Percentiles rank a stretch among this genome's conserved stretches.
Evolutionary conservation across 2,113 vertebrate genomes (phyloP).

Genomic region (Abramis brama): DNA sequence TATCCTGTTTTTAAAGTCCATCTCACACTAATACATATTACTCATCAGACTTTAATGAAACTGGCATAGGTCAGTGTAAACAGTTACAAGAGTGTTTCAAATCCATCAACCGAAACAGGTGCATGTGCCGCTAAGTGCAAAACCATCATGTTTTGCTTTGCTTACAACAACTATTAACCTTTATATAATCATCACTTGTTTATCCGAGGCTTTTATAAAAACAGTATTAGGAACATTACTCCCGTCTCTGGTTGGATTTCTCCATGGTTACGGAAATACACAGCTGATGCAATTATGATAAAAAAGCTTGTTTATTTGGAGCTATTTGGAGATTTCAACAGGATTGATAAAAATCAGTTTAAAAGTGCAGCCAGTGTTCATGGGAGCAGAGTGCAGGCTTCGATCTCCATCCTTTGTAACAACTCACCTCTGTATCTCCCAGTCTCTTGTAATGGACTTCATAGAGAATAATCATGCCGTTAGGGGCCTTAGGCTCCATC

Average conservation of each 20-base stretch:
- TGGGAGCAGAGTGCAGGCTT: not conserved
- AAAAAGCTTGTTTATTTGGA: constrained; percentile 38
- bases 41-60: constrained; percentile 28
- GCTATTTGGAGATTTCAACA: constrained; percentile 32
- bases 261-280: constrained; percentile 61
- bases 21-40: not conserved
- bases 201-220: constrained; percentile 18
- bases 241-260: constrained; percentile 40
- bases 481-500: constrained; percentile 87
- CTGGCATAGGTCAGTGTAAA: not conserved
- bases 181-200: constrained; percentile 29
- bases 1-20: not conserved
- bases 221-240: constrained; percentile 9
- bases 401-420: not conserved
- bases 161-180: not conserved
- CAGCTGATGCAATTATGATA: not conserved
- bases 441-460: constrained; percentile 90
- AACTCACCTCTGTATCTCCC: constrained; percentile 87
- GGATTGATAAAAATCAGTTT: constrained; percentile 23
- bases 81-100: not conserved
- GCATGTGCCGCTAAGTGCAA: not conserved
- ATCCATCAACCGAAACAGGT: not conserved
- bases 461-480: constrained; percentile 93
- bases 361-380: constrained; percentile 27
- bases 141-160: not conserved